Evolutionary conservation across 1,140 invertebrate species (phyloP).

Genomic region (Eupeodes corollae): DNA sequence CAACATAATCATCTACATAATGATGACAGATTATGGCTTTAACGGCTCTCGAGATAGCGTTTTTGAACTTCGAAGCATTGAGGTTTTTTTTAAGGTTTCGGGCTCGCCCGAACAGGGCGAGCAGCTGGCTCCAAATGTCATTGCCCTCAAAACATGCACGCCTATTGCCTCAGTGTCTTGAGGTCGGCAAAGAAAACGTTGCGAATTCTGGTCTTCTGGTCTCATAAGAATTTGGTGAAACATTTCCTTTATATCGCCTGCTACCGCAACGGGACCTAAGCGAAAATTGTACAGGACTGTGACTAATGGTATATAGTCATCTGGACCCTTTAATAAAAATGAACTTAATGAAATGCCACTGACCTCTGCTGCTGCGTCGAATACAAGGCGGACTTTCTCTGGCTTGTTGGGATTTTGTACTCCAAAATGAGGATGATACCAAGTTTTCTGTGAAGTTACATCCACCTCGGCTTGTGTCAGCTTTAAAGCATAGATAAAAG

Average conservation of each 20-base stretch:
- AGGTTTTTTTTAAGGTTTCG: neutral
- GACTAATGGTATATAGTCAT: constrained; percentile 15
- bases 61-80: constrained; percentile 15
- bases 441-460: constrained; percentile 3
- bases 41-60: constrained; percentile 11
- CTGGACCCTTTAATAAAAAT: constrained; percentile 15
- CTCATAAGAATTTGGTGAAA: too few relatives aligned
- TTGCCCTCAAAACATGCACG: neutral
- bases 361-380: constrained; percentile 14
- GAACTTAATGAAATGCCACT: constrained; percentile 13
- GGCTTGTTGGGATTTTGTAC: constrained; percentile 19
- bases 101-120: neutral
- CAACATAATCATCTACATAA: constrained; percentile 34
- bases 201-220: neutral
- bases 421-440: constrained; percentile 25
- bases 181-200: neutral
- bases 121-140: neutral
- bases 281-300: constrained; percentile 25
- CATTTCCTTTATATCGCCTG: constrained; percentile 20
- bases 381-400: constrained; percentile 15
- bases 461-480: neutral
- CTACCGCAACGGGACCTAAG: constrained; percentile 12
- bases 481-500: neutral
- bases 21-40: constrained; percentile 15
- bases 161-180: neutral